Evolutionary conservation across 2,113 vertebrate genomes (phyloP).

Genomic region (Sphyrna mokarran): DNA sequence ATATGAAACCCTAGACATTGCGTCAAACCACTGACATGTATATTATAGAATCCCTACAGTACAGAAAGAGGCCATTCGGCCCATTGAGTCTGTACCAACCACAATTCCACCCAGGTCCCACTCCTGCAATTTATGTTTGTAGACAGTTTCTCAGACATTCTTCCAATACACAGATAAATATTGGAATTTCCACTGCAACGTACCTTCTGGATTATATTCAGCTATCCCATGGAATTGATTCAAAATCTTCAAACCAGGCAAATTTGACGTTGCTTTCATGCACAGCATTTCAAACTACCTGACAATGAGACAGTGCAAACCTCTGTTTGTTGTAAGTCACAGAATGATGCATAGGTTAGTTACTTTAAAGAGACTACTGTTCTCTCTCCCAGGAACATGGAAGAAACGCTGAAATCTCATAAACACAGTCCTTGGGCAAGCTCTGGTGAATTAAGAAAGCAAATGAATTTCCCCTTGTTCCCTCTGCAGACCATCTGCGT

Average conservation of each 20-base stretch:
- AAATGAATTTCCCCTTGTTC: neutral
- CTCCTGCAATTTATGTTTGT: neutral
- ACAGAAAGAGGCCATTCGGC: no score
- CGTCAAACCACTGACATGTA: no score
- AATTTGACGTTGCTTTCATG: neutral
- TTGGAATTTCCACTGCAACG: neutral
- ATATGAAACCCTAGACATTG: neutral
- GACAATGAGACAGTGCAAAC: neutral
- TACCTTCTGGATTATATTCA: neutral
- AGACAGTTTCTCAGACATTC: neutral
- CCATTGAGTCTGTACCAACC: no score
- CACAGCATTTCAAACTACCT: neutral
- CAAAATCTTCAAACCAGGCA: constrained; percentile 1
- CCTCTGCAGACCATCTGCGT: neutral
- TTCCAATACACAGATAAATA: neutral
- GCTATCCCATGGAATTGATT: neutral
- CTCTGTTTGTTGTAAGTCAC: neutral
- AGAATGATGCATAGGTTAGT: neutral
- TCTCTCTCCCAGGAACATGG: neutral
- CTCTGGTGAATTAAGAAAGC: neutral
- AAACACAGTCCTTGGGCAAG: neutral
- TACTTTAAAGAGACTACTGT: neutral
- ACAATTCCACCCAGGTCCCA: no score
- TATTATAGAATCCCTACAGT: no score
- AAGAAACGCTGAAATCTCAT: neutral